These are phyloP conservation scores for Ecdyonurus torrentis DNA, from an alignment of 2,888 invertebrate species.

Conservation along the genomic window DNA sequence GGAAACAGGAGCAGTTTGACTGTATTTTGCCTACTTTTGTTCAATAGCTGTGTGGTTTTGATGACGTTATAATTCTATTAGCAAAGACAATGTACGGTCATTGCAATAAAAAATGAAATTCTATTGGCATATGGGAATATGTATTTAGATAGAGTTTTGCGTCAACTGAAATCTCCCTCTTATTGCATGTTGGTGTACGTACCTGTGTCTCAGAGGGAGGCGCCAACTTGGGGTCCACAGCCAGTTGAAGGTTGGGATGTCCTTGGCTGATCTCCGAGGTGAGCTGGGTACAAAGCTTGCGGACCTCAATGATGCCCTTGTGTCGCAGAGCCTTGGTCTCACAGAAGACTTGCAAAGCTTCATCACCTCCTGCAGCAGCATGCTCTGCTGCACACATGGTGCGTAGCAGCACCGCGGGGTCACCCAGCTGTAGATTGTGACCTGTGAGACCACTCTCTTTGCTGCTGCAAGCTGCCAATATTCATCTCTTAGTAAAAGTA, in stretches of 20 bases:
- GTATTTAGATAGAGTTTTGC: no score
- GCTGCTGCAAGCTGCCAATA: no score
- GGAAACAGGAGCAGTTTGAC: no score
- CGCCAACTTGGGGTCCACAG: constrained; percentile 38
- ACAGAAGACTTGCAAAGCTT: constrained; percentile 46
- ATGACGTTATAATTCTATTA: no score
- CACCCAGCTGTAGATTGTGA: constrained; percentile 30
- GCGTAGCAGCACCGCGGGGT: constrained; percentile 71
- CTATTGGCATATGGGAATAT: no score
- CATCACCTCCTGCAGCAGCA: constrained; percentile 45
- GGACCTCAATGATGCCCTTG: constrained; percentile 81
- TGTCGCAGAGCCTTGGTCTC: constrained; percentile 60
- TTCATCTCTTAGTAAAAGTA: no score
- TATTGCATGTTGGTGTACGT: no score
- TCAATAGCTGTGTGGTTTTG: no score
- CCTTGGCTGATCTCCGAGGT: constrained; percentile 72
- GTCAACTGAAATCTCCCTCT: no score
- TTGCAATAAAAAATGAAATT: no score
- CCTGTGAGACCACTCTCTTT: background rate
- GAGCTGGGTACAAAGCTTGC: constrained; percentile 79
- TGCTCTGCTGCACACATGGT: constrained; percentile 83
- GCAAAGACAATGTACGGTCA: no score
- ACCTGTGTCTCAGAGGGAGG: constrained; percentile 66
- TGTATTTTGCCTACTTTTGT: no score
- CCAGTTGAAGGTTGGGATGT: constrained; percentile 42